Percentiles rank a stretch among this genome's conserved stretches.
Evolutionary conservation across 2,888 invertebrate genomes (phyloP).

Genomic region (Zelleria hepariella): DNA sequence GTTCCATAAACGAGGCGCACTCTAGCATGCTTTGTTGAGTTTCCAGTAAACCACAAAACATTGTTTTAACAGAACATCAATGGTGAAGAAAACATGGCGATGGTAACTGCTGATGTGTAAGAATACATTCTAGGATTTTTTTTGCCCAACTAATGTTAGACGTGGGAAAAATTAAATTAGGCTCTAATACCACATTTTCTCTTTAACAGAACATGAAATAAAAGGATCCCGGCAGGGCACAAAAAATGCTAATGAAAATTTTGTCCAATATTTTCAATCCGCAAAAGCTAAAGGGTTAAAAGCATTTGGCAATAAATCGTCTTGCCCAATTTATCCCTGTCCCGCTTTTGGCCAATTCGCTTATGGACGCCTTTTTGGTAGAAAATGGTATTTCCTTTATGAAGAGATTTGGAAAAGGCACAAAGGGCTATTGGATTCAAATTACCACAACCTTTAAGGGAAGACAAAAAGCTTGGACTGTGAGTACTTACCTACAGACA

Average conservation of each 20-base stretch:
- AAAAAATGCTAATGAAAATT: conserved; percentile 33
- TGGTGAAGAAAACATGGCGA: too few relatives aligned
- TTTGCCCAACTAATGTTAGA: too few relatives aligned
- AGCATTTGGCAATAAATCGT: conserved; percentile 67
- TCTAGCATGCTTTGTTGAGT: neutral
- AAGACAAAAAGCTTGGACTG: conserved; percentile 14
- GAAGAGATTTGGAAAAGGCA: conserved; percentile 36
- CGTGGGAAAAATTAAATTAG: too few relatives aligned
- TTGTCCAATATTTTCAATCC: conserved; percentile 27
- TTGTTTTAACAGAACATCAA: neutral
- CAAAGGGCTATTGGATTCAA: conserved; percentile 53
- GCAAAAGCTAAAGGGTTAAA: conserved; percentile 49
- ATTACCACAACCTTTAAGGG: conserved; percentile 36
- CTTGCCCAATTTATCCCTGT: conserved; percentile 58
- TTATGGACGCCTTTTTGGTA: conserved; percentile 46
- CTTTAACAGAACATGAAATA: too few relatives aligned
- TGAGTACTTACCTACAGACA: conserved; percentile 6
- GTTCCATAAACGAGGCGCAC: neutral
- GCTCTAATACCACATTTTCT: too few relatives aligned
- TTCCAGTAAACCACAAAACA: neutral
- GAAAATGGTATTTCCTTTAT: conserved; percentile 46
- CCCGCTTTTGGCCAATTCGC: conserved; percentile 42
- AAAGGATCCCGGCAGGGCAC: neutral
- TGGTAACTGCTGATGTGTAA: too few relatives aligned
- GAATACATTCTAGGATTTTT: too few relatives aligned